A percentile compares a stretch with the other conserved stretches of the same genome.
Evolutionary conservation across 2,113 vertebrate species (phyloP).

Genomic region (Gallinago undulata): DNA sequence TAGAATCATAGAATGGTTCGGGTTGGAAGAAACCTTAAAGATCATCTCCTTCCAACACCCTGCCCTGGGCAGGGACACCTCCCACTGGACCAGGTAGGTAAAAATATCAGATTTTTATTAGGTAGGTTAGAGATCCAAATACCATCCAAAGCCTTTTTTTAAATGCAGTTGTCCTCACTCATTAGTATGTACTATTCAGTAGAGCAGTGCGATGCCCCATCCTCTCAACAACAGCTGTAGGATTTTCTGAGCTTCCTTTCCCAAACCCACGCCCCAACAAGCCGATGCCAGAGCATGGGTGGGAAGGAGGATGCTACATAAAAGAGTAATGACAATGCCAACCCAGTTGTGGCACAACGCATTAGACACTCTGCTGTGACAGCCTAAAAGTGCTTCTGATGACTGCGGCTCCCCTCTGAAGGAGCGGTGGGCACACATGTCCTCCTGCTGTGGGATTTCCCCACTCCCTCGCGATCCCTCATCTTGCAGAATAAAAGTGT

Average conservation of each 20-base stretch:
- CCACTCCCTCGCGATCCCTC: background rate
- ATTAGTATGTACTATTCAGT: rapidly evolving
- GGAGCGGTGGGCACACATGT: rapidly evolving
- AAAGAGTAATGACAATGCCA: background rate
- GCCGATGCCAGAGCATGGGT: rapidly evolving
- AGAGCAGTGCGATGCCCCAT: background rate
- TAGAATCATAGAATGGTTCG: too few relatives aligned
- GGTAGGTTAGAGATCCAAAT: background rate
- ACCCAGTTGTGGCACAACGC: background rate
- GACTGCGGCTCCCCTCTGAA: background rate
- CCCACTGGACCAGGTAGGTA: background rate
- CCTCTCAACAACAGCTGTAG: rapidly evolving
- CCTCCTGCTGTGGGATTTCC: background rate
- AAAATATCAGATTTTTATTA: background rate
- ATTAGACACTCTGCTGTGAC: background rate
- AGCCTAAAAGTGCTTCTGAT: background rate
- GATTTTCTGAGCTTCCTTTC: background rate
- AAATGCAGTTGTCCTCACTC: background rate
- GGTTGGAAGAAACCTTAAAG: too few relatives aligned
- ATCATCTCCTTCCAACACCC: too few relatives aligned
- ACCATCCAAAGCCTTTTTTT: background rate
- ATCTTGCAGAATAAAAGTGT: background rate
- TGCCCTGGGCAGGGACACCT: too few relatives aligned
- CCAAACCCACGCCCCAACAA: rapidly evolving
- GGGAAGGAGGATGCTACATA: background rate